Evolutionary conservation across 2,888 invertebrate species (phyloP), one percentile per base, ranked within the genome.

Genomic region (Automeris io): DNA sequence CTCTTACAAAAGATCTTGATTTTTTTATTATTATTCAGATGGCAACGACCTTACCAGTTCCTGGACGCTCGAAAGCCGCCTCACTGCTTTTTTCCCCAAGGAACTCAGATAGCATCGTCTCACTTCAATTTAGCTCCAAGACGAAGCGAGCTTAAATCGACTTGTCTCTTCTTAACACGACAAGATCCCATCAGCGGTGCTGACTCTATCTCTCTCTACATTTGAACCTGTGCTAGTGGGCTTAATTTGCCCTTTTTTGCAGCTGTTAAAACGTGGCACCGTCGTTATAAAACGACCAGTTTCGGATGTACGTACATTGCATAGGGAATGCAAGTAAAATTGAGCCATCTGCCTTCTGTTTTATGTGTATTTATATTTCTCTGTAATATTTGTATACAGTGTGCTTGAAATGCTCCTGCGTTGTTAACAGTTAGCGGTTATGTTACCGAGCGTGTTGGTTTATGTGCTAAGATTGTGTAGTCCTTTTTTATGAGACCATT

Each of bases 131-230:
- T 54, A 64, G 66, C 62, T 64, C 64, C 66, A 70, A 65, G 16
- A 66, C 62, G 58, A 67, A 60, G 51, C 58, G 57, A 49, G 50
- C 49, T 66, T 58, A 63, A 74, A 73, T 78, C 74, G 68, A 77
- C 76, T 75, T 69, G 74, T 82, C 81, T 74, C 81, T 70, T 76
- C 70, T 66, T 55, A 69, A 62, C 80, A 61, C 59, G 59, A 58
- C 43, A 51, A 52, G 61, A 69, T 70, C 49, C 59, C 57, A 63
- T 68, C 61, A 51, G 49, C 37, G 52, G 49, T 54, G 50, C 48
- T 69, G 57, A 54, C 45, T 52, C 58, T 46, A 41, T 76, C 76
- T 63, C 78, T 52, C 61, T 55, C 37, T 40, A 51, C 48, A 54
- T 64, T 66, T 47, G 65, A 77, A 77, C 77, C 70, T 67, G 79